A percentile compares a stretch with the other conserved stretches of the same genome.
Evolutionary conservation across 2,797 vertebrate genomes (phyloP).

Genomic region (Lutjanus argentimaculatus): DNA sequence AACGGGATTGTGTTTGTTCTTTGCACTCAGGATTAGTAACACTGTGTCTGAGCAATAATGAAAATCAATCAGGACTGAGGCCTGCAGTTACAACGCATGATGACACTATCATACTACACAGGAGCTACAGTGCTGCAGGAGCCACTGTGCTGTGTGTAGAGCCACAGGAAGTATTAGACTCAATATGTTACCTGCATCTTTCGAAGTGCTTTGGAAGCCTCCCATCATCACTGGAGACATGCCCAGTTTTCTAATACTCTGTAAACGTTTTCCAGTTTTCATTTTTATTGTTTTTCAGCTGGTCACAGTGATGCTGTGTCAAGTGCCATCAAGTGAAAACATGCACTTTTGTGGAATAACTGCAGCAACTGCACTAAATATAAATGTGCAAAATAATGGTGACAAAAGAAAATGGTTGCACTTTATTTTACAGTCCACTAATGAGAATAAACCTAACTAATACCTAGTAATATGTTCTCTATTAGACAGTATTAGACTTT

Average conservation of each 20-base stretch:
- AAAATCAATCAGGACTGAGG: slow-evolving; percentile 66
- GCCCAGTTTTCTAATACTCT: slow-evolving; percentile 31
- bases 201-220: slow-evolving; percentile 41
- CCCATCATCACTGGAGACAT: slow-evolving; percentile 45
- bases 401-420: too few relatives aligned
- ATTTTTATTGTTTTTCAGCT: slow-evolving; percentile 20
- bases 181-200: slow-evolving; percentile 51
- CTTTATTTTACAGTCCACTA: too few relatives aligned
- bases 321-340: slow-evolving; percentile 14
- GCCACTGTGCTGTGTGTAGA: background rate
- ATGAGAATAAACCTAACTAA: too few relatives aligned
- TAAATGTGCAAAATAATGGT: too few relatives aligned
- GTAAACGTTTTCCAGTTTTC: slow-evolving; percentile 21
- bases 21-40: slow-evolving; percentile 57
- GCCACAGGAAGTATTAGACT: slow-evolving; percentile 21
- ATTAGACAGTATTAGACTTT: too few relatives aligned
- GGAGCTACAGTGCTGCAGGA: slow-evolving; percentile 21
- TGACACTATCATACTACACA: slow-evolving; percentile 47
- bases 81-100: slow-evolving; percentile 53
- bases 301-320: slow-evolving; percentile 4
- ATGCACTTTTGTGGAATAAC: slow-evolving; percentile 3
- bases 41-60: slow-evolving; percentile 51
- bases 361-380: background rate
- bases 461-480: too few relatives aligned
- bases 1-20: slow-evolving; percentile 44